Evolutionary conservation across 2,797 vertebrate genomes (phyloP).

Genomic region (Myoxocephalus aenaeus): DNA sequence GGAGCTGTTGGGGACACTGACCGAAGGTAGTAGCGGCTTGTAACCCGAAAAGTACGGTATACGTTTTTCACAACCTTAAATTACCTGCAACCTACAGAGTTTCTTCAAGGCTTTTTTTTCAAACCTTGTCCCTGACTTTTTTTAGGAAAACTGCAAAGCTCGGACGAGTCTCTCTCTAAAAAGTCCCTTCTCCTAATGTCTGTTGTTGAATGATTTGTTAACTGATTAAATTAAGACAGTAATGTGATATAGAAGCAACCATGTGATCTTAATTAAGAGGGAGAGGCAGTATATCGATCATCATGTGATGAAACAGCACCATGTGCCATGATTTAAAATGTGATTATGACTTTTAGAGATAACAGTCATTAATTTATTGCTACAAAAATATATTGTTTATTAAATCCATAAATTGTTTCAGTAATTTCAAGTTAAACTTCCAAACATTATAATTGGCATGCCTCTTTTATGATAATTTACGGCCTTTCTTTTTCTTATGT

Average conservation of each 20-base stretch:
- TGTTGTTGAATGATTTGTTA: background rate
- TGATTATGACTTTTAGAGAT: background rate
- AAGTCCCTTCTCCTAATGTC: background rate
- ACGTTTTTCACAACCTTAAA: background rate
- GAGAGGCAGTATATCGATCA: background rate
- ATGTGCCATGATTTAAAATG: background rate
- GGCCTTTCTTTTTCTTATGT: background rate
- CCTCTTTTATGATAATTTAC: background rate
- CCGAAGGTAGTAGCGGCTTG: no score
- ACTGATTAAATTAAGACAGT: constrained; percentile 25
- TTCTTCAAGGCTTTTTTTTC: background rate
- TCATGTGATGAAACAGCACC: constrained; percentile 3
- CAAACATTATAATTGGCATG: background rate
- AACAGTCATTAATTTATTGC: background rate
- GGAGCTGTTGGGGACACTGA: no score
- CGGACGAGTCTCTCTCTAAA: background rate
- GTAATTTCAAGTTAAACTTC: background rate
- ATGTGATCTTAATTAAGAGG: constrained; percentile 25
- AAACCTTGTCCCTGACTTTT: background rate
- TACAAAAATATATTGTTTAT: background rate
- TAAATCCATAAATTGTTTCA: background rate
- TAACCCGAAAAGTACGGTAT: no score
- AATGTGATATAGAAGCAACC: constrained; percentile 25
- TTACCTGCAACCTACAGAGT: background rate
- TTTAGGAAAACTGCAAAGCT: background rate